Evolutionary conservation across 2,888 invertebrate species (phyloP).

Genomic region (Caenorhabditis macrosperma): DNA sequence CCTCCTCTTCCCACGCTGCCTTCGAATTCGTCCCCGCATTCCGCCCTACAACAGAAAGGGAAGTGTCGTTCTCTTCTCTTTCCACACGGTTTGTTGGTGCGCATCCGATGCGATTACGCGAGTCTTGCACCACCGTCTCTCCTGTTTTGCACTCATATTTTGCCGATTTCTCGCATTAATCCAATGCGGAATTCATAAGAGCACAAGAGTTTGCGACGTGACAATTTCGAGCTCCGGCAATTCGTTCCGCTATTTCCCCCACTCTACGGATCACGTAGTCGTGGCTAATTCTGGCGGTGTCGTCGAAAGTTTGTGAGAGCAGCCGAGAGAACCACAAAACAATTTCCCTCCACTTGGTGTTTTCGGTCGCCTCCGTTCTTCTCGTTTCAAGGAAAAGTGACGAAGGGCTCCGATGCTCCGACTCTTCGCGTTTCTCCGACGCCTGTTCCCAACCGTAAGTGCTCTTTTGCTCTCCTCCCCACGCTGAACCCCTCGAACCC

Average conservation of each 20-base stretch:
- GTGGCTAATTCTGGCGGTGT: constrained; percentile 2
- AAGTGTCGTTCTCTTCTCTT: neutral
- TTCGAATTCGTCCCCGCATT: neutral
- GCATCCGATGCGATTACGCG: constrained; percentile 37
- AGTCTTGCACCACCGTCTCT: constrained; percentile 3
- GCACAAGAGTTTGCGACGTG: neutral
- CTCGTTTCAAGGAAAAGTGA: neutral
- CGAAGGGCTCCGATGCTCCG: neutral
- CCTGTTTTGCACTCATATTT: constrained; percentile 22
- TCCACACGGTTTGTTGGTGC: neutral
- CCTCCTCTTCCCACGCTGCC: no score
- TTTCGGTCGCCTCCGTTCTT: neutral
- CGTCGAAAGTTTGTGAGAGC: neutral
- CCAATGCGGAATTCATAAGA: constrained; percentile 20
- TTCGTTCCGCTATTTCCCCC: neutral
- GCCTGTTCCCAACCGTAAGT: neutral
- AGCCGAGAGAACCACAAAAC: neutral
- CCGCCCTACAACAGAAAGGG: neutral
- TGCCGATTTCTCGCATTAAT: constrained; percentile 50
- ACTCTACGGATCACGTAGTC: neutral
- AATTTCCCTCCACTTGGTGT: neutral
- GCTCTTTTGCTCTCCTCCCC: constrained; percentile 6
- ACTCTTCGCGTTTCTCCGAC: neutral
- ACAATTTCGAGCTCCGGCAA: constrained; percentile 9
- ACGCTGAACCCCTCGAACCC: constrained; percentile 14